Evolutionary conservation across 2,888 invertebrate genomes (phyloP).

Genomic region (Lepas anatifera): DNA sequence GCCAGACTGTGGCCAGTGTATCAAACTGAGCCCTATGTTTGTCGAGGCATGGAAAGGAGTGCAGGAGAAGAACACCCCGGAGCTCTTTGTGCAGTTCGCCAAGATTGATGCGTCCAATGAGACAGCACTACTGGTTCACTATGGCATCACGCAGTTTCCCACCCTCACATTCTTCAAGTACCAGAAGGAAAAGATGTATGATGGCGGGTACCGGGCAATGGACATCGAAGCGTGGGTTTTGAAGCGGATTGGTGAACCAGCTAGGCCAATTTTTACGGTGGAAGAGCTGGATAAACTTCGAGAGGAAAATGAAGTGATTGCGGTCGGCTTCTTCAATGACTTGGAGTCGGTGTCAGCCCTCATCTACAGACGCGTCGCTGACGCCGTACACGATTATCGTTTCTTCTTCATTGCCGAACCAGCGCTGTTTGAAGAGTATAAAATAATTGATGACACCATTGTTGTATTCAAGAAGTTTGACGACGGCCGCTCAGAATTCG

Average conservation of each 20-base stretch:
- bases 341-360: background rate
- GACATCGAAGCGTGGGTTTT: background rate
- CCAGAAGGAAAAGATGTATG: conserved; percentile 12
- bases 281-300: background rate
- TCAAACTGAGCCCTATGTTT: background rate
- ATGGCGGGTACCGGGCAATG: background rate
- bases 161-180: conserved; percentile 4
- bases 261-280: background rate
- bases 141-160: conserved; percentile 9
- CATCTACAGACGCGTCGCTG: background rate
- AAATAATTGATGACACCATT: background rate
- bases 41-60: background rate
- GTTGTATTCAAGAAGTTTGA: conserved; percentile 10
- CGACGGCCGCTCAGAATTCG: background rate
- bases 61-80: background rate
- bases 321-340: conserved; percentile 1
- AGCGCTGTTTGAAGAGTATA: background rate
- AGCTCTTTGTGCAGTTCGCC: background rate
- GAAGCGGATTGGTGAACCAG: background rate
- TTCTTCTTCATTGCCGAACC: background rate
- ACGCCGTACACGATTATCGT: background rate
- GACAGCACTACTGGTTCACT: background rate
- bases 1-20: background rate
- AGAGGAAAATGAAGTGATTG: background rate
- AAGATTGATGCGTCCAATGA: conserved; percentile 2